These are phyloP conservation scores for Ctenodactylus gundi DNA, from an alignment of 2,113 vertebrate species.

Conservation along the genomic window DNA sequence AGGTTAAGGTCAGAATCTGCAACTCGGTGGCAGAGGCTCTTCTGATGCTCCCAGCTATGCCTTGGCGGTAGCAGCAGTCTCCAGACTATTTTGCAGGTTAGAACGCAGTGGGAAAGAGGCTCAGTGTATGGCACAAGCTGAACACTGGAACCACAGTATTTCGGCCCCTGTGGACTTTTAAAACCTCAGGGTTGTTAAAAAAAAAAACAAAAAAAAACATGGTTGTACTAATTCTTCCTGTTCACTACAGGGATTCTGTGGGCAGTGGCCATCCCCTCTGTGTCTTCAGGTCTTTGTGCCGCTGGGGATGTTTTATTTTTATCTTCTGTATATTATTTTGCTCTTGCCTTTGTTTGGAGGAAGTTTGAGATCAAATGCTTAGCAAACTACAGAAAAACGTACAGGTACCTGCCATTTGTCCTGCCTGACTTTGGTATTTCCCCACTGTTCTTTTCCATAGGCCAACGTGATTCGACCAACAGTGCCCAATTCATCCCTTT, in stretches of 20 bases:
- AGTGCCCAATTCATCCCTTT: not conserved
- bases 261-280: not conserved
- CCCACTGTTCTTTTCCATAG: not conserved
- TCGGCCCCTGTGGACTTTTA: not conserved
- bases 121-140: not conserved
- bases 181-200: not conserved
- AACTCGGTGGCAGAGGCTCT: not conserved
- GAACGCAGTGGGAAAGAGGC: not conserved
- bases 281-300: not conserved
- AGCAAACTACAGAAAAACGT: not conserved
- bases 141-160: not conserved
- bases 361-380: not conserved
- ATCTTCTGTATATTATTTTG: not conserved
- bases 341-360: constrained; percentile 1
- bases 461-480: not conserved
- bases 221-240: not conserved
- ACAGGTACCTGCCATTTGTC: not conserved
- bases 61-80: not conserved
- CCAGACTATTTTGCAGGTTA: not conserved
- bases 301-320: not conserved
- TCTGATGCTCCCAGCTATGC: not conserved
- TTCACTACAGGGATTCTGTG: not conserved
- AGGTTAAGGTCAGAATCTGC: not conserved
- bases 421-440: not conserved
- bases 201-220: too few relatives aligned